These are phyloP conservation scores for Neotoxoptera formosana DNA, from an alignment of 1,140 invertebrate species.

Conservation along the genomic window DNA sequence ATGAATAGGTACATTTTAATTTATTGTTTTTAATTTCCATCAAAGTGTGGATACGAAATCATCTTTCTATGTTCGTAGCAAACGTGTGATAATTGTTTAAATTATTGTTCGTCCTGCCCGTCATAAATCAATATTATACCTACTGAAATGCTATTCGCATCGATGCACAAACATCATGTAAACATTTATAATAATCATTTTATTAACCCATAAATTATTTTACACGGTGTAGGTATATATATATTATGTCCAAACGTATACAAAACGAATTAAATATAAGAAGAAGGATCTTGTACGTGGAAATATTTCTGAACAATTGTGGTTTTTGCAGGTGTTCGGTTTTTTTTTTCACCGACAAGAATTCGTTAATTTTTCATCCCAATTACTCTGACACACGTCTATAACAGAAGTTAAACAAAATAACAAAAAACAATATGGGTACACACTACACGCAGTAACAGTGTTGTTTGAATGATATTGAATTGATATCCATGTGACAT, in stretches of 20 bases:
- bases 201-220: background rate
- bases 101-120: background rate
- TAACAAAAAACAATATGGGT: background rate
- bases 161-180: background rate
- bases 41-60: background rate
- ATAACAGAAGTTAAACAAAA: background rate
- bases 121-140: background rate
- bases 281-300: background rate
- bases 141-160: background rate
- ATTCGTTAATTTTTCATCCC: background rate
- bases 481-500: slow-evolving; percentile 33
- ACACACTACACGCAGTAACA: background rate
- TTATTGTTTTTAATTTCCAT: background rate
- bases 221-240: background rate
- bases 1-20: background rate
- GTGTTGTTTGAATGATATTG: background rate
- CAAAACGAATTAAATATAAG: too few species aligned
- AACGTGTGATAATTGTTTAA: background rate
- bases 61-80: background rate
- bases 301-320: background rate
- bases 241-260: background rate
- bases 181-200: background rate
- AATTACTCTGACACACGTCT: background rate
- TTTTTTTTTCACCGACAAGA: background rate
- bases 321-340: background rate